phyloP scores from a whole-genome alignment of 2,113 vertebrate genomes.

The Psophia crepitans region DNA sequence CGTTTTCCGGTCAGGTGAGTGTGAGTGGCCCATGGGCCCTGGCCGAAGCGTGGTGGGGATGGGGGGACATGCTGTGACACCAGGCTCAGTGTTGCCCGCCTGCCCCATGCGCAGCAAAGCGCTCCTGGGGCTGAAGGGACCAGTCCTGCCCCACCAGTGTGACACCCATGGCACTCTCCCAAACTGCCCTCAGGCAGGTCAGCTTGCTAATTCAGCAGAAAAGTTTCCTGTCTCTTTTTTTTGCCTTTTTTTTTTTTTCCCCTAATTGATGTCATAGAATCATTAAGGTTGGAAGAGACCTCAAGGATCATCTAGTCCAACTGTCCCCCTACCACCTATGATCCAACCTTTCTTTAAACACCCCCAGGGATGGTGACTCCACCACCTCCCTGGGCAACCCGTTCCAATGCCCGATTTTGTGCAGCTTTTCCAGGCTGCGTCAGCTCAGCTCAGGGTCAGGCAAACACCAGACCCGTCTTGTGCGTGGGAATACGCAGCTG shows the following conservation, averaged over 20 bases:
- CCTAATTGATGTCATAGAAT: background rate
- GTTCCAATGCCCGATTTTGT: no score
- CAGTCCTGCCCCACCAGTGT: background rate
- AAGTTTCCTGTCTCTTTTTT: background rate
- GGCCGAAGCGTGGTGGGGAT: background rate
- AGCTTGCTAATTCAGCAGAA: background rate
- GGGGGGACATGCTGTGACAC: no score
- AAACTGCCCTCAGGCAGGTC: background rate
- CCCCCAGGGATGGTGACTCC: no score
- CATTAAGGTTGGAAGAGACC: no score
- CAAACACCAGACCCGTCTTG: background rate
- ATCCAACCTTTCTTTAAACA: no score
- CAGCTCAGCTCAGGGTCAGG: background rate
- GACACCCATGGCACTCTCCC: background rate
- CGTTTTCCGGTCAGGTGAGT: rapidly evolving
- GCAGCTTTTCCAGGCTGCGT: background rate
- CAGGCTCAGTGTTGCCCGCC: rapidly evolving
- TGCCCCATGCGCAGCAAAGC: background rate
- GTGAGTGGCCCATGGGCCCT: background rate
- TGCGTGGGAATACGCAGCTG: background rate
- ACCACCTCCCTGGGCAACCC: no score
- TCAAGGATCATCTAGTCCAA: no score
- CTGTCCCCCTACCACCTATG: no score
- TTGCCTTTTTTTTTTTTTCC: rapidly evolving
- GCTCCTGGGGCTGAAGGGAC: background rate